phyloP scores from a whole-genome alignment of 1,140 invertebrate species.

The Lordiphosa clarofinis region DNA sequence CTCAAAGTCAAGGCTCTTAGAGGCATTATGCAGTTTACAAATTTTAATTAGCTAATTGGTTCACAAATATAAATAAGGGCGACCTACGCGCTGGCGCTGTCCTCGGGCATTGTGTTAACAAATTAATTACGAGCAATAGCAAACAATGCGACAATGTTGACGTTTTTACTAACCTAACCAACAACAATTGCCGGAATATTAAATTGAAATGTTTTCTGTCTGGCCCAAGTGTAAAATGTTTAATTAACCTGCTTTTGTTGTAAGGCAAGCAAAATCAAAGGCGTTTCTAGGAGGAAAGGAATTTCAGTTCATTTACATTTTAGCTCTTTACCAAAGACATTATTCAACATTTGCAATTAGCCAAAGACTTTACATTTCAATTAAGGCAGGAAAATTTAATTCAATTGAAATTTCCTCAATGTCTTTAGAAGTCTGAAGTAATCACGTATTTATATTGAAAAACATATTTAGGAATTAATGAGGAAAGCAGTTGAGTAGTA shows the following conservation, averaged over 20 bases:
- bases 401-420: constrained; percentile 6
- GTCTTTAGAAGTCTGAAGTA: constrained; percentile 5
- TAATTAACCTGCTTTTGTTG: constrained; percentile 40
- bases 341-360: constrained; percentile 5
- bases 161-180: constrained; percentile 27
- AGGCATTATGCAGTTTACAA: constrained; percentile 33
- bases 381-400: constrained; percentile 19
- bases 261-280: constrained; percentile 25
- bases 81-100: not conserved
- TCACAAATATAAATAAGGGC: constrained; percentile 36
- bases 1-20: constrained; percentile 8
- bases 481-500: no score
- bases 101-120: constrained; percentile 51
- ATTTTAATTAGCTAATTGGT: constrained; percentile 70
- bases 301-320: constrained; percentile 37
- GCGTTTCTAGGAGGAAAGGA: constrained; percentile 1
- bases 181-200: constrained; percentile 12
- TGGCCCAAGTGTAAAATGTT: constrained; percentile 16
- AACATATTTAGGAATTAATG: no score
- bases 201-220: constrained; percentile 8
- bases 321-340: constrained; percentile 1
- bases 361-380: constrained; percentile 7
- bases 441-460: no score
- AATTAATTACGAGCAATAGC: constrained; percentile 55
- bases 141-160: constrained; percentile 59